Evolutionary conservation across 2,797 vertebrate species (phyloP).

Genomic region (Ibycter americanus): DNA sequence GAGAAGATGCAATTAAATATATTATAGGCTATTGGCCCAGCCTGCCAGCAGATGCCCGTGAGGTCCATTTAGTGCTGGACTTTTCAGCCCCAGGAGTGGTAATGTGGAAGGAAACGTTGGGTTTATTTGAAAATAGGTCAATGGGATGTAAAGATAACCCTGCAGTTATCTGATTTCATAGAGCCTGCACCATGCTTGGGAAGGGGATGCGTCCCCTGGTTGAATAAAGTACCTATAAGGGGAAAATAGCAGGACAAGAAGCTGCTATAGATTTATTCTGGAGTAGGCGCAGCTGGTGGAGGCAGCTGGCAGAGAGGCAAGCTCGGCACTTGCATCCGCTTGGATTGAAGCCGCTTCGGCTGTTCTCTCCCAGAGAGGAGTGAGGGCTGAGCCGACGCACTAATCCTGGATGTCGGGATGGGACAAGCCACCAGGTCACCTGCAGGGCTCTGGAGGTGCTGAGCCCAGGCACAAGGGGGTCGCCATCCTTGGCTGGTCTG

Average conservation of each 20-base stretch:
- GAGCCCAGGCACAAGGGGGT: accelerated
- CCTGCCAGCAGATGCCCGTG: not conserved
- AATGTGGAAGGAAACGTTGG: not conserved
- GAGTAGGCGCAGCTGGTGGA: conserved; percentile 61
- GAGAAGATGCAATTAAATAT: not conserved
- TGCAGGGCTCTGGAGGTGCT: not conserved
- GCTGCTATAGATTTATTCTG: conserved; percentile 14
- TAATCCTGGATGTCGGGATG: not conserved
- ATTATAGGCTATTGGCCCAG: not conserved
- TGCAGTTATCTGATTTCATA: conserved; percentile 1
- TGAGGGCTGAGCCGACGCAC: not conserved
- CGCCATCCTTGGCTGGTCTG: not conserved
- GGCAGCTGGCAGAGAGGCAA: conserved; percentile 59
- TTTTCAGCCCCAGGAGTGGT: not conserved
- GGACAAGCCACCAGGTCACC: not conserved
- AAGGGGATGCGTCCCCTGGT: not conserved
- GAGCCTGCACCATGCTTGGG: not conserved
- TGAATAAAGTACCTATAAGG: conserved; percentile 2
- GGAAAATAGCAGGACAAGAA: conserved; percentile 30
- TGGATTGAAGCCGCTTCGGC: not conserved
- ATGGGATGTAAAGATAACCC: conserved; percentile 25
- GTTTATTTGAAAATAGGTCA: conserved; percentile 61
- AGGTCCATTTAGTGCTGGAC: not conserved
- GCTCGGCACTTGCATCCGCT: not conserved
- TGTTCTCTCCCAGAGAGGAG: not conserved